Percentiles rank a stretch among this genome's conserved stretches.
These are phyloP conservation scores for Bombyx mori DNA, from an alignment of 1,140 invertebrate species.

Conservation along the genomic window DNA sequence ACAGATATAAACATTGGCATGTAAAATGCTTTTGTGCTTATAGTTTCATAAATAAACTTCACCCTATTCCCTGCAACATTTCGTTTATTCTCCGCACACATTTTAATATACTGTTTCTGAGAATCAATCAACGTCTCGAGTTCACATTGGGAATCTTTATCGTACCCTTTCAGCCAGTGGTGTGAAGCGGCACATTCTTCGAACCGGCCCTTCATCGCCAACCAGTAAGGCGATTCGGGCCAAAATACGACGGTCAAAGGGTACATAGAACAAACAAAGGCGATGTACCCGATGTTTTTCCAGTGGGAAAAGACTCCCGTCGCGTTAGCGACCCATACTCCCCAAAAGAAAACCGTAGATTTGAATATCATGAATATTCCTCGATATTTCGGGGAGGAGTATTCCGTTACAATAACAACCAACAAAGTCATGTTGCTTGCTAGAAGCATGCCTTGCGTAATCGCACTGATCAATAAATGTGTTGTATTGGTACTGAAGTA, in stretches of 20 bases:
- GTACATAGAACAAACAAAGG: slow-evolving; percentile 14
- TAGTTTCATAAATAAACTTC: slow-evolving; percentile 10
- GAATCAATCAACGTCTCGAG: slow-evolving; percentile 15
- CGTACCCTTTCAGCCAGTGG: slow-evolving; percentile 17
- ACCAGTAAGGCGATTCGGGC: slow-evolving; percentile 21
- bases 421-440: slow-evolving; percentile 14
- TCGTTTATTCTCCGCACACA: slow-evolving; percentile 3
- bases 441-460: slow-evolving; percentile 16
- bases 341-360: slow-evolving; percentile 25
- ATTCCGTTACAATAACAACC: slow-evolving; percentile 28
- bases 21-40: slow-evolving; percentile 12
- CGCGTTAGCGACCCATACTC: slow-evolving; percentile 22
- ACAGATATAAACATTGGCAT: slow-evolving; percentile 14
- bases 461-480: slow-evolving; percentile 24
- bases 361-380: slow-evolving; percentile 29
- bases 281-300: slow-evolving; percentile 17
- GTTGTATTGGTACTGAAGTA: slow-evolving; percentile 20
- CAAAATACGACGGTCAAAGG: slow-evolving; percentile 8
- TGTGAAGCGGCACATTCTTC: slow-evolving; percentile 17
- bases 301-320: slow-evolving; percentile 17
- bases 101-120: slow-evolving; percentile 8
- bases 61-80: slow-evolving; percentile 6
- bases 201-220: slow-evolving; percentile 18
- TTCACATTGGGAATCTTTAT: slow-evolving; percentile 17
- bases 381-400: slow-evolving; percentile 23